Base-by-base conservation (phyloP, 2,888 invertebrate species). In the Blera fallax region DNA sequence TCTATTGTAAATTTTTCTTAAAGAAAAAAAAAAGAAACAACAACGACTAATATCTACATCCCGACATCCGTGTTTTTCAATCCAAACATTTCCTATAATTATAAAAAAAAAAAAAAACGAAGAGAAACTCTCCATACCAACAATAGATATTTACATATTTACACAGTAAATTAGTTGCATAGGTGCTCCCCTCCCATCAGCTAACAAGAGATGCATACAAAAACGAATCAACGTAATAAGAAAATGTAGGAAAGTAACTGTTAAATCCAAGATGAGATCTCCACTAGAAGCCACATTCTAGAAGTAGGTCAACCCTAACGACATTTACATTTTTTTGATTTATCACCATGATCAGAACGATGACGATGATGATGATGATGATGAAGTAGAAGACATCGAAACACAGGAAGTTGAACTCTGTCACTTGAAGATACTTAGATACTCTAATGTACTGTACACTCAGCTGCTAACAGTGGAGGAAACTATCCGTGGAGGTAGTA, bases 301-400 rank as follows among this genome's bases (percentile, higher is more conserved):
- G 8, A 84, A 84, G 74, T 84, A 76, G 84, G 84, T 80, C 84
- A 84, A 84, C 84, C 84, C 84, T 84, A 84, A 84, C 84, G 84
- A 84, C 80, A 80, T 84, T 82, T 83, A 58, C 74, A n/a, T n/a
- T 64, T 70, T 70, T 84, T 65, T 76, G 64, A 80, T 84, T 84
- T 80, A 80, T 80, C 80, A 45, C 40, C 58, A 58, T 52, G 80
- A 84, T 84, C 78, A 73, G 72, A 56, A 77, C 54, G 34, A 58
- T 60, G 69, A 40, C 18, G 78, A 78, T 64, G 70, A 58, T 72
- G 76, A 29, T 40, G 45, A 52, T 40, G 60, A 62, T 6, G 45
- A 37, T 10, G 1, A 34, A 16, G 73, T 60, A 50, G 62, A 40
- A 29, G 50, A 74, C 40, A 16, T 37, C 48, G 16, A 60, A 72